Conservation (phyloP, 1,140 invertebrate genomes). For the Hirudo medicinalis region DNA sequence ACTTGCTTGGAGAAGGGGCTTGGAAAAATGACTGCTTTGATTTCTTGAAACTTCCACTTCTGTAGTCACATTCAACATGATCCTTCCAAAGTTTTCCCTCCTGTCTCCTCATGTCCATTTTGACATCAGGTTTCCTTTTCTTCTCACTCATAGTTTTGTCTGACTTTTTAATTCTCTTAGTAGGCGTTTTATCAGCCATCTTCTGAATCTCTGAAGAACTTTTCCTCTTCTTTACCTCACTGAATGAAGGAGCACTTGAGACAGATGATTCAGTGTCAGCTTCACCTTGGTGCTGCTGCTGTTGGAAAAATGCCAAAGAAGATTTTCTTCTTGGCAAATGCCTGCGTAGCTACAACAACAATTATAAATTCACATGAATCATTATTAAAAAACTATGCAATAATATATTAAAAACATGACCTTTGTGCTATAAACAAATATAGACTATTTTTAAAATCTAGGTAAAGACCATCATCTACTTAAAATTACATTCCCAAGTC, state of each 20-base stretch:
- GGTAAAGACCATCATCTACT: background rate
- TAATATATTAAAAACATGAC: background rate
- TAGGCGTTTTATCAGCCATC: background rate
- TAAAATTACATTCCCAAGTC: too few species aligned
- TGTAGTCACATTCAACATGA: background rate
- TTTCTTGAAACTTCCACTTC: background rate
- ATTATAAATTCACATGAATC: too few species aligned
- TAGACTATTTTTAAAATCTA: background rate
- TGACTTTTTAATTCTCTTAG: background rate
- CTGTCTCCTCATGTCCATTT: background rate
- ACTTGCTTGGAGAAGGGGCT: background rate
- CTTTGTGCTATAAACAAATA: background rate
- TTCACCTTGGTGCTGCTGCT: background rate
- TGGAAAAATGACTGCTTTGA: background rate
- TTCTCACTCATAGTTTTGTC: too few species aligned
- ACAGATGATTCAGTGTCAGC: background rate
- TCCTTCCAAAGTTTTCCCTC: background rate
- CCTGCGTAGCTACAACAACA: background rate
- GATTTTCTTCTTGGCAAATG: constrained; percentile 7
- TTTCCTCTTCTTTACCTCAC: background rate
- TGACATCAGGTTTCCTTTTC: too few species aligned
- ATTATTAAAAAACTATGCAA: too few species aligned
- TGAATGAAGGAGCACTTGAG: too few species aligned
- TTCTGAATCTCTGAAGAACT: background rate
- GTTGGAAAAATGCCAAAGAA: background rate